Evolutionary conservation across 23 tunicate genomes (phyloP).

Genomic region (Styela plicata): DNA sequence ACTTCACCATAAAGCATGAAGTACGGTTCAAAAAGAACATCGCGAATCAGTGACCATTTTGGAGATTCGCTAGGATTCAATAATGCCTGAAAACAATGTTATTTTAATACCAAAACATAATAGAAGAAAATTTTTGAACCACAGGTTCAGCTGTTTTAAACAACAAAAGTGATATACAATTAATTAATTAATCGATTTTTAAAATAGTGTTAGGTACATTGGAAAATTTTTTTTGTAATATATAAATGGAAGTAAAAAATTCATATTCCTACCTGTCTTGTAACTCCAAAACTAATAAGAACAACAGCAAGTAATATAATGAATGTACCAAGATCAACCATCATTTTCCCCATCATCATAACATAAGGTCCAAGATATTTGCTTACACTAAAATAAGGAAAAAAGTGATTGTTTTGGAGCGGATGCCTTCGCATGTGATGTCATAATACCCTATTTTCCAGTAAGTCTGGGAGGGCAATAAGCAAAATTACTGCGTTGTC

Average conservation of each 20-base stretch:
- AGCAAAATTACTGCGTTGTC: too few relatives aligned
- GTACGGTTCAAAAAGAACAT: conserved; percentile 82
- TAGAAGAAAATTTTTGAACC: neutral
- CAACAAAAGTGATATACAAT: too few relatives aligned
- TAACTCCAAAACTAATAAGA: conserved; percentile 80
- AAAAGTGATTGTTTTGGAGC: too few relatives aligned
- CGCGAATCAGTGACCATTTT: conserved; percentile 48
- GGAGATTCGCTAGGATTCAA: conserved; percentile 49
- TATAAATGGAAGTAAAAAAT: too few relatives aligned
- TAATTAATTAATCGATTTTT: too few relatives aligned
- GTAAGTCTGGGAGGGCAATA: neutral
- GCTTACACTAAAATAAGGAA: conserved; percentile 58
- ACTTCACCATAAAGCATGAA: conserved; percentile 99
- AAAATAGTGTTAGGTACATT: neutral
- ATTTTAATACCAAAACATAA: neutral
- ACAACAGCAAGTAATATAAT: conserved; percentile 73
- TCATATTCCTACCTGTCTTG: conserved; percentile 68
- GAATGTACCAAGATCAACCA: conserved; percentile 82
- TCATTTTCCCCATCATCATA: conserved; percentile 93
- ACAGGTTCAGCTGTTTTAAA: neutral
- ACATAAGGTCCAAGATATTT: conserved; percentile 91
- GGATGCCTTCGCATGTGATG: too few relatives aligned
- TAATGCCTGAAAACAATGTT: conserved; percentile 33
- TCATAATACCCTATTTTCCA: too few relatives aligned
- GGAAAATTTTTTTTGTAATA: neutral